Conservation (phyloP, 1,140 invertebrate species). For the Neoseiulus cucumeris region DNA sequence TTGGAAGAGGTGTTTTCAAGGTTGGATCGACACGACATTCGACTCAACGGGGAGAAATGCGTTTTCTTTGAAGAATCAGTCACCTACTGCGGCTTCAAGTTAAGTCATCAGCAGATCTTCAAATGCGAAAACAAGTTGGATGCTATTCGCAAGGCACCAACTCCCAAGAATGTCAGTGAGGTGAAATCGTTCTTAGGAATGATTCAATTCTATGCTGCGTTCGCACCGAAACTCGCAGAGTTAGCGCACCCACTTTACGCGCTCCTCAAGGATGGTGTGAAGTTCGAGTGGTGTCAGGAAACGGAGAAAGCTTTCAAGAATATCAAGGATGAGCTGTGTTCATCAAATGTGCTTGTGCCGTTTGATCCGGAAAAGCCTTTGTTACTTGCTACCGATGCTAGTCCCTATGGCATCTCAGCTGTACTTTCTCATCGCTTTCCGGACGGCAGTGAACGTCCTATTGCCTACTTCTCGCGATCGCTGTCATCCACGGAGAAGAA, state of each 20-base stretch:
- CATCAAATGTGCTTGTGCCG: background rate
- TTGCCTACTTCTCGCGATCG: conserved; percentile 30
- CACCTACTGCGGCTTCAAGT: background rate
- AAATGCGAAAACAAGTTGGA: conserved; percentile 1
- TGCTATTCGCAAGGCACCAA: conserved; percentile 9
- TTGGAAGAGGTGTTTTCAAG: background rate
- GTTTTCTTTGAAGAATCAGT: background rate
- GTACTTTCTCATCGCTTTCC: conserved; percentile 27
- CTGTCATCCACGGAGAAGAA: conserved; percentile 29
- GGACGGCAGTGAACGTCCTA: conserved; percentile 27
- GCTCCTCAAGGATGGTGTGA: conserved; percentile 18
- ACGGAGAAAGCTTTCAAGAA: background rate
- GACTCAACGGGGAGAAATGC: background rate
- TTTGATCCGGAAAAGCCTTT: background rate
- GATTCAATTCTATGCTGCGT: conserved; percentile 28
- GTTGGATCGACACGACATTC: background rate
- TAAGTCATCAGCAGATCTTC: background rate
- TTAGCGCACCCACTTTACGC: conserved; percentile 25
- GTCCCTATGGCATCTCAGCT: conserved; percentile 29
- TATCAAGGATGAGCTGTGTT: background rate
- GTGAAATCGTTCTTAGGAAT: conserved; percentile 14
- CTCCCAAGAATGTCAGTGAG: conserved; percentile 12
- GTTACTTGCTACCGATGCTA: conserved; percentile 27
- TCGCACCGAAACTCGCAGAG: conserved; percentile 26
- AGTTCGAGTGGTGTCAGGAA: background rate